Conservation (phyloP, 1,140 invertebrate genomes). For the Pogonognathellus flavescens region DNA sequence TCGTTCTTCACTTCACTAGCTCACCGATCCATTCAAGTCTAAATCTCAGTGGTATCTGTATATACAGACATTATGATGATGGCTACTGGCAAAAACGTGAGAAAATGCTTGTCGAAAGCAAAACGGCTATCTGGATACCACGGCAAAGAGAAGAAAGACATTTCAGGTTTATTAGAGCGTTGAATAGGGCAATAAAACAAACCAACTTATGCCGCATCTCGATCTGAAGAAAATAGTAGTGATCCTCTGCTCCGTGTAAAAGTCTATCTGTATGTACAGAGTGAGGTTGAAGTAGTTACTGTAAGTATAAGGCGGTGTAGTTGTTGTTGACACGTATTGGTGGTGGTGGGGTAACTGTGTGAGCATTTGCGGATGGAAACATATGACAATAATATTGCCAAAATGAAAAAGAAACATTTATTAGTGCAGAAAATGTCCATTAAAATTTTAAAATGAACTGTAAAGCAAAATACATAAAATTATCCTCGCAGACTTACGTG, state of each 20-base stretch:
- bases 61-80: constrained; percentile 26
- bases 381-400: neutral
- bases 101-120: constrained; percentile 44
- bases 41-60: constrained; percentile 32
- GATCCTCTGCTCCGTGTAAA: neutral
- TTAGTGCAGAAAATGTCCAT: constrained; percentile 15
- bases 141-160: constrained; percentile 13
- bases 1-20: constrained; percentile 38
- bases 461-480: no score
- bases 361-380: neutral
- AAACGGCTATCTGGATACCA: constrained; percentile 10
- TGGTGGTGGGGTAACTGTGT: neutral
- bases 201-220: constrained; percentile 39
- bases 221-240: neutral
- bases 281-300: neutral
- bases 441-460: neutral
- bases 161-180: constrained; percentile 44
- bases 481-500: no score
- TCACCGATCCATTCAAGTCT: constrained; percentile 28
- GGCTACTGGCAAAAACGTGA: constrained; percentile 43
- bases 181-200: constrained; percentile 45
- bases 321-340: neutral
- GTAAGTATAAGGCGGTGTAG: no score
- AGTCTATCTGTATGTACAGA: neutral
- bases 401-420: neutral